A percentile compares a stretch with the other conserved stretches of the same genome.
These are phyloP conservation scores for Clunio marinus DNA, from an alignment of 2,888 invertebrate genomes.

Conservation along the genomic window DNA sequence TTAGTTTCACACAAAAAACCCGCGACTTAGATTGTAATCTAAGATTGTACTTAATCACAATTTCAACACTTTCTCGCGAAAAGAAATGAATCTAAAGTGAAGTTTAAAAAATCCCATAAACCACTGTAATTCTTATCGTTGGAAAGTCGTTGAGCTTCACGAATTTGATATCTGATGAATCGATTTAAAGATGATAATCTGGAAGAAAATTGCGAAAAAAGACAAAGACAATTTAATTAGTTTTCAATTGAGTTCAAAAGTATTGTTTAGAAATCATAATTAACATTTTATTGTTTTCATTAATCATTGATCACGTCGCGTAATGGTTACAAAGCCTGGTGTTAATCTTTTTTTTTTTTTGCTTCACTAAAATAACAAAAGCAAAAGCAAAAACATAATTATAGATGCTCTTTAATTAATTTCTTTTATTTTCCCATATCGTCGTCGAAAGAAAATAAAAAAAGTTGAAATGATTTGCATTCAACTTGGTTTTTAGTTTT, in stretches of 20 bases:
- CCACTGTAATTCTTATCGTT: conserved; percentile 5
- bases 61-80: conserved; percentile 28
- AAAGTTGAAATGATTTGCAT: conserved; percentile 15
- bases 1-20: neutral
- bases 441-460: neutral
- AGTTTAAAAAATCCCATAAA: neutral
- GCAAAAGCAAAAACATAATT: conserved; percentile 33
- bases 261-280: conserved; percentile 1
- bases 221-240: conserved; percentile 20
- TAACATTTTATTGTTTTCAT: conserved; percentile 21
- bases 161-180: neutral
- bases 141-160: neutral
- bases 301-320: neutral
- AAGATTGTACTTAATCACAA: conserved; percentile 34
- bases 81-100: neutral
- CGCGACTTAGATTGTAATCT: conserved; percentile 16
- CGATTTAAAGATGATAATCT: conserved; percentile 14
- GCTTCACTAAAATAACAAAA: neutral
- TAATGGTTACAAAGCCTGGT: no score
- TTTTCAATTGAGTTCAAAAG: conserved; percentile 18
- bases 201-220: neutral
- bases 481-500: conserved; percentile 19
- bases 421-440: conserved; percentile 21
- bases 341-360: no score
- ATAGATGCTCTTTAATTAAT: conserved; percentile 18